phyloP scores from a whole-genome alignment of 2,113 vertebrate species.

The Sciurus niger region DNA sequence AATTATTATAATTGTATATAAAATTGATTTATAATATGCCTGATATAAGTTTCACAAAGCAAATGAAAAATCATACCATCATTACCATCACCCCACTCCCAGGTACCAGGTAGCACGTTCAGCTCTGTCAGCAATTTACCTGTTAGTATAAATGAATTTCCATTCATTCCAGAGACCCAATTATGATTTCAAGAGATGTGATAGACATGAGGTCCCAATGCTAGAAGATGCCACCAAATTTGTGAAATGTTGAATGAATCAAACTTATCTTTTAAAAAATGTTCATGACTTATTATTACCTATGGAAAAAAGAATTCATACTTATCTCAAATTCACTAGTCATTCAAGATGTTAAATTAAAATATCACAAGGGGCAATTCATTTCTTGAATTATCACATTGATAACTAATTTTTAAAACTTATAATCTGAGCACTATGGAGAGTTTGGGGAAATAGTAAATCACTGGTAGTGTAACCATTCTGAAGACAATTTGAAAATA shows the following conservation, averaged over 20 bases:
- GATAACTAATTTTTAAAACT: not conserved
- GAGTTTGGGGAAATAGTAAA: not conserved
- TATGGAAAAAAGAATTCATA: slow-evolving; percentile 8
- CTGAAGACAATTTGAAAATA: not conserved
- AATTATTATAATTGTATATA: not conserved
- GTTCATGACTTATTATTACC: not conserved
- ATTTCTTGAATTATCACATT: not conserved
- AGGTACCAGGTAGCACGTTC: not conserved
- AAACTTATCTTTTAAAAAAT: not conserved
- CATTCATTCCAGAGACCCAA: not conserved
- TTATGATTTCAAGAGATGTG: not conserved
- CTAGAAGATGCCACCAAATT: not conserved
- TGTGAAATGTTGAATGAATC: not conserved
- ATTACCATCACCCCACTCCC: not conserved
- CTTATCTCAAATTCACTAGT: not conserved
- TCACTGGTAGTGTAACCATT: not conserved
- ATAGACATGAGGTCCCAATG: not conserved
- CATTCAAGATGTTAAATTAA: not conserved
- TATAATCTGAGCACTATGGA: not conserved
- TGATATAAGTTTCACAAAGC: not conserved
- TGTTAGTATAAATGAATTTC: not conserved
- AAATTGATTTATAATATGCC: not conserved
- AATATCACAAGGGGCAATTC: not conserved
- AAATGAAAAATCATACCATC: not conserved
- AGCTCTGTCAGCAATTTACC: not conserved